Evolutionary conservation across 2,797 vertebrate species (phyloP), one percentile per base, ranked within the genome.

Genomic region (Enteromius anoplus): DNA sequence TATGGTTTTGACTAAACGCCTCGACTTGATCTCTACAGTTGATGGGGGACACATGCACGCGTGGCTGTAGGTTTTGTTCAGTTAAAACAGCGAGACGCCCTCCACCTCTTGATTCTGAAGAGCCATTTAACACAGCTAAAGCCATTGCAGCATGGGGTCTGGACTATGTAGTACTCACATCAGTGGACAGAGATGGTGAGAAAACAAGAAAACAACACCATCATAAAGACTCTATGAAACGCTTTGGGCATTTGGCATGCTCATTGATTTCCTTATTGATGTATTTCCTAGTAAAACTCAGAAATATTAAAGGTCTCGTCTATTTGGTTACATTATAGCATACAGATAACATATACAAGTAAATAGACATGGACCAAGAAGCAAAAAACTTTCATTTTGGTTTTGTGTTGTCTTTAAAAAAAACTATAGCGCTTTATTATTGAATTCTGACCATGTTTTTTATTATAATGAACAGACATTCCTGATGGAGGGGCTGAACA

Each of bases 31-130:
- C 37, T 0, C 87, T 92, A 14, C 88, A 99, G 98, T 89, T 99
- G 88, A 98, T 99, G 98, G 98, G 98, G 12, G 97, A 99, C 90
- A 99, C 97, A 0, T 99, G 98, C 87, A 99, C 98, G 11, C 96
- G 97, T 83, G 98, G 98, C 9, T 99, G 98, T 92, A 95, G 96
- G 76, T 99, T 99, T 89, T 99, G 98, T 87, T 99, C 97, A 0
- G 94, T 99, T 2, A 99, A 99, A 91, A 99, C 97, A 0, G 95
- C 97, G 5, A 96, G 92, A 72, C 93, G 58, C 9, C 98, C 98
- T 0, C 96, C 96, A 47, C 94, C 97, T 0, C 91, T 96, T 84
- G 97, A 99, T 86, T 94, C 96, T 0, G 82, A 92, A 0, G 98
- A 99, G 90, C 98, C 98, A 0, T 92, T 93, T 88, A 98, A 97